phyloP scores from a whole-genome alignment of 2,113 vertebrate species.

The Aspidoscelis tigris region DNA sequence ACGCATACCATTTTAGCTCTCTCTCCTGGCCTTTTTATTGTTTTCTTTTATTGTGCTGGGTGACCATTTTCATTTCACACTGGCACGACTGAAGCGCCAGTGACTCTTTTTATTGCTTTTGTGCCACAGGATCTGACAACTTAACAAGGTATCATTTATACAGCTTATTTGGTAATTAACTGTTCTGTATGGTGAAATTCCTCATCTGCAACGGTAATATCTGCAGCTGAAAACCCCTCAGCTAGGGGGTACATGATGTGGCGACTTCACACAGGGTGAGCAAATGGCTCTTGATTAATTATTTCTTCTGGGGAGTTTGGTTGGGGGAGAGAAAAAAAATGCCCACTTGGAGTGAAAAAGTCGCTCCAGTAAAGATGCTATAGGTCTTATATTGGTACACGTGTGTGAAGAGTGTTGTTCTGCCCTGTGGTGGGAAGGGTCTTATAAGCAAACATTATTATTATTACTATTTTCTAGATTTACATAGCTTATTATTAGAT shows the following conservation, averaged over 20 bases:
- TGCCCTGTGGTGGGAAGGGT: no score
- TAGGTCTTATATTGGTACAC: neutral
- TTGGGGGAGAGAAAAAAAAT: no score
- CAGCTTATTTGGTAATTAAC: neutral
- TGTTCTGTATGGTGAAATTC: neutral
- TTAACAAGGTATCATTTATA: neutral
- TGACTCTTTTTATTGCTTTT: neutral
- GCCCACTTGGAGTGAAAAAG: neutral
- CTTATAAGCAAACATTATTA: no score
- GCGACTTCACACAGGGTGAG: neutral
- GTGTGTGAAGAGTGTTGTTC: neutral
- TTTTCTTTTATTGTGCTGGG: no score
- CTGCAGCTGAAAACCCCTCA: neutral
- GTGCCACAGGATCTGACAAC: neutral
- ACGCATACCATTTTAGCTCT: no score
- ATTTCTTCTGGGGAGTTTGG: neutral
- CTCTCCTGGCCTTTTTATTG: no score
- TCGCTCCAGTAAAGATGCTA: neutral
- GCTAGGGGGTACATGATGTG: neutral
- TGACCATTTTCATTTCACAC: neutral
- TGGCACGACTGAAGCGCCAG: neutral
- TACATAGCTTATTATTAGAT: no score
- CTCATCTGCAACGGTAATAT: neutral
- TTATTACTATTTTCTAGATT: no score
- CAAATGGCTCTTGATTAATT: slow-evolving; percentile 3